Conservation (phyloP, 1,140 invertebrate species). For the Diachasmimorpha longicaudata region DNA sequence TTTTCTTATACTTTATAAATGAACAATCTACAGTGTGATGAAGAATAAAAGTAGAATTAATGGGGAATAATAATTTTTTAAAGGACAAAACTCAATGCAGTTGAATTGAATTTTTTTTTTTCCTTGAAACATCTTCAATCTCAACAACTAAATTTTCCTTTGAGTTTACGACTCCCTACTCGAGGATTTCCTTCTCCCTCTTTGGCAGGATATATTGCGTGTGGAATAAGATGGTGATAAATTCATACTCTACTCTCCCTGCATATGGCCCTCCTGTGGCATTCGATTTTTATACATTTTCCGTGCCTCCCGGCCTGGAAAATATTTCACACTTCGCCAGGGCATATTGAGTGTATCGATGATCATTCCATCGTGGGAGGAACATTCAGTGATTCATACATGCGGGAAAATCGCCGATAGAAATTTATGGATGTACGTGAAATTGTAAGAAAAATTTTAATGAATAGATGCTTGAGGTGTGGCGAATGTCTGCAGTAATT, state of each 20-base stretch:
- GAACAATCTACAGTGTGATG: too few relatives aligned
- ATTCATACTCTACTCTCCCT: background rate
- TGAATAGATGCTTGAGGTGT: background rate
- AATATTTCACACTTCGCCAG: background rate
- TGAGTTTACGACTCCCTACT: background rate
- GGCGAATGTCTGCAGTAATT: background rate
- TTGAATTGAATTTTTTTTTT: background rate
- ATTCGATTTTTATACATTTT: background rate
- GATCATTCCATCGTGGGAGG: background rate
- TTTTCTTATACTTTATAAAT: too few relatives aligned
- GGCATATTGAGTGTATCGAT: background rate
- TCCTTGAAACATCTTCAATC: background rate
- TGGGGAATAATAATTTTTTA: background rate
- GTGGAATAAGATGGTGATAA: slow-evolving; percentile 8
- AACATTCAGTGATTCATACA: background rate
- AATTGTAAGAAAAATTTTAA: background rate
- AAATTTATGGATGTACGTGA: background rate
- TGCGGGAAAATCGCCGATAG: background rate
- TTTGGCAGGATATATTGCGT: background rate
- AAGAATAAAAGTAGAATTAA: too few relatives aligned
- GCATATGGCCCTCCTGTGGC: background rate
- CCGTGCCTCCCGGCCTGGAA: background rate
- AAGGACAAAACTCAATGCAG: background rate
- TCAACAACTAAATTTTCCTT: background rate
- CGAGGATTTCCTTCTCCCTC: background rate